phyloP scores from a whole-genome alignment of 2,888 invertebrate genomes.

The Dinocampus coccinellae region DNA sequence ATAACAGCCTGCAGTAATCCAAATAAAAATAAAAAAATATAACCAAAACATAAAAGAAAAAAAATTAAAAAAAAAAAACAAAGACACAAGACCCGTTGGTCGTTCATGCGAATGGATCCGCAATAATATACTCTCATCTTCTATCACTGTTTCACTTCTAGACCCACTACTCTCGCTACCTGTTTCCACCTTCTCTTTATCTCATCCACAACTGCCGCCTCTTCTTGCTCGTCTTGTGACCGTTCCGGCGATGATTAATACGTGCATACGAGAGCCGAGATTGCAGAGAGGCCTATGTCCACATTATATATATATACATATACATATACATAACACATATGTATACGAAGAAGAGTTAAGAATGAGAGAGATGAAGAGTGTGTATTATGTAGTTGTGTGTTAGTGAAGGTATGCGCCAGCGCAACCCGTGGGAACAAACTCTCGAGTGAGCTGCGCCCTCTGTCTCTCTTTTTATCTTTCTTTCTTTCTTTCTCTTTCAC shows the following conservation, averaged over 20 bases:
- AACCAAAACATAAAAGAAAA: no score
- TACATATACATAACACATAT: not conserved
- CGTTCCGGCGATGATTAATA: constrained; percentile 51
- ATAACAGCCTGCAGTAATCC: no score
- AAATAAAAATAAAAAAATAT: no score
- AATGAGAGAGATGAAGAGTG: constrained; percentile 42
- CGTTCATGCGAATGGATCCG: constrained; percentile 10
- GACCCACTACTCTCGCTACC: constrained; percentile 37
- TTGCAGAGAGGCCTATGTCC: constrained; percentile 29
- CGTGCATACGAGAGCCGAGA: constrained; percentile 35
- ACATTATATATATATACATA: constrained; percentile 13
- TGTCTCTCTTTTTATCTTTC: constrained; percentile 43
- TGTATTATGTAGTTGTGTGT: constrained; percentile 57
- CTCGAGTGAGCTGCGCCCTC: constrained; percentile 51
- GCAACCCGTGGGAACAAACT: constrained; percentile 66
- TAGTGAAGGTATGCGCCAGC: constrained; percentile 62
- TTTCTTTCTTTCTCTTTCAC: constrained; percentile 30
- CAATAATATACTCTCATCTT: not conserved
- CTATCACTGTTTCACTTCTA: not conserved
- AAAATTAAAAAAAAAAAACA: not conserved
- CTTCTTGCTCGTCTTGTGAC: constrained; percentile 29
- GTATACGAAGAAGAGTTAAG: constrained; percentile 34
- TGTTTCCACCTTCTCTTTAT: constrained; percentile 39
- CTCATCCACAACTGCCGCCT: constrained; percentile 14
- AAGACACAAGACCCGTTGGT: not conserved